These are phyloP conservation scores for Caenorhabditis uteleia DNA, from an alignment of 2,888 invertebrate genomes.

Conservation along the genomic window DNA sequence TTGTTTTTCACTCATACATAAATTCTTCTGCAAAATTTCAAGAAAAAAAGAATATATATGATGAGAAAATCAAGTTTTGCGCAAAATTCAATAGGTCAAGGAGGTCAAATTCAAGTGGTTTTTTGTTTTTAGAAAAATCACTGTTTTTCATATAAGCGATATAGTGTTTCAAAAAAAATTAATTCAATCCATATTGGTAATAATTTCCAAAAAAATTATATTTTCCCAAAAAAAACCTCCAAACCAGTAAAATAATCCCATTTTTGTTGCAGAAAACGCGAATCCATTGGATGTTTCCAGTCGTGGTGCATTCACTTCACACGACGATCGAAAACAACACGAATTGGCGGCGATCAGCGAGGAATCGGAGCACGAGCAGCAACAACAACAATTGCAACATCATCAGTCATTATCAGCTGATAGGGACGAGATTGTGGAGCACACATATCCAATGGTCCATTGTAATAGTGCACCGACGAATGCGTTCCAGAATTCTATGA, in stretches of 20 bases:
- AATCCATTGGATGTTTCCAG: conserved; percentile 20
- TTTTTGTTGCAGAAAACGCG: conserved; percentile 20
- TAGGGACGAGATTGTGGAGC: conserved; percentile 21
- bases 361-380: conserved; percentile 36
- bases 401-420: conserved; percentile 6
- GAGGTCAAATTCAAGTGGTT: too few relatives aligned
- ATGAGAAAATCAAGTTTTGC: too few relatives aligned
- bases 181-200: too few relatives aligned
- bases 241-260: background rate
- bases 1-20: too few relatives aligned
- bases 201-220: too few relatives aligned
- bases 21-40: too few relatives aligned
- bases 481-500: background rate
- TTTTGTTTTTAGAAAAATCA: too few relatives aligned
- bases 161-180: too few relatives aligned
- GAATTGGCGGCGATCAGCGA: conserved; percentile 35
- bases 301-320: conserved; percentile 4
- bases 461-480: conserved; percentile 38
- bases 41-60: too few relatives aligned
- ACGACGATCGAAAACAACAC: conserved; percentile 24
- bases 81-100: too few relatives aligned
- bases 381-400: background rate
- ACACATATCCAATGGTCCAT: conserved; percentile 35
- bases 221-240: too few relatives aligned
- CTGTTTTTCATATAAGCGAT: too few relatives aligned